Evolutionary conservation across 1,140 invertebrate genomes (phyloP).

Genomic region (Atta cephalotes): DNA sequence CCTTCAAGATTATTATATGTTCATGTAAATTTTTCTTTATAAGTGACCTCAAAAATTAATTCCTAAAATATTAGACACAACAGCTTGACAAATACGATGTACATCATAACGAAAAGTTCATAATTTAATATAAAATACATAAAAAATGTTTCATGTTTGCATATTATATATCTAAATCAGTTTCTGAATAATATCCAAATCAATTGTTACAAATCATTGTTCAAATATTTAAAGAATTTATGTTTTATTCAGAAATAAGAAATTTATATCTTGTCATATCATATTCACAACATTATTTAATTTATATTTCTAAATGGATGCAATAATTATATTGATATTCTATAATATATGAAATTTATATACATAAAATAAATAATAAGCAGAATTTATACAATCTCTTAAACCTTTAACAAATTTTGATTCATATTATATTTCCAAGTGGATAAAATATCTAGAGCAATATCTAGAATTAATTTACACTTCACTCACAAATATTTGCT

Average conservation of each 20-base stretch:
- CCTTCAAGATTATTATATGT: neutral
- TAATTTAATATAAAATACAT: neutral
- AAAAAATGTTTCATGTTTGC: neutral
- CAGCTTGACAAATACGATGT: neutral
- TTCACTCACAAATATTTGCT: no score
- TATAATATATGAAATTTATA: neutral
- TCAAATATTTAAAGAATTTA: neutral
- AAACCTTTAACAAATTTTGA: constrained; percentile 9
- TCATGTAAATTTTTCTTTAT: neutral
- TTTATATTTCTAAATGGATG: neutral
- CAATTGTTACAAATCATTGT: neutral
- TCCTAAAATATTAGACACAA: neutral
- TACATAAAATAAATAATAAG: neutral
- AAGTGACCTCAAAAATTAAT: neutral
- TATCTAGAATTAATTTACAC: constrained; percentile 26
- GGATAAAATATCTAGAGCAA: neutral
- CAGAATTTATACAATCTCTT: neutral
- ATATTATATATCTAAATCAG: neutral
- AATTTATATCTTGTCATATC: neutral
- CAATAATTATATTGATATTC: neutral
- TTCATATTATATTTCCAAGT: neutral
- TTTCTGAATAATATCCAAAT: neutral
- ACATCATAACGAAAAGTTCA: neutral
- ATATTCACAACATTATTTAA: neutral
- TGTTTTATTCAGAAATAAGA: neutral